phyloP scores from a whole-genome alignment of 2,888 invertebrate species.

The Blera fallax region DNA sequence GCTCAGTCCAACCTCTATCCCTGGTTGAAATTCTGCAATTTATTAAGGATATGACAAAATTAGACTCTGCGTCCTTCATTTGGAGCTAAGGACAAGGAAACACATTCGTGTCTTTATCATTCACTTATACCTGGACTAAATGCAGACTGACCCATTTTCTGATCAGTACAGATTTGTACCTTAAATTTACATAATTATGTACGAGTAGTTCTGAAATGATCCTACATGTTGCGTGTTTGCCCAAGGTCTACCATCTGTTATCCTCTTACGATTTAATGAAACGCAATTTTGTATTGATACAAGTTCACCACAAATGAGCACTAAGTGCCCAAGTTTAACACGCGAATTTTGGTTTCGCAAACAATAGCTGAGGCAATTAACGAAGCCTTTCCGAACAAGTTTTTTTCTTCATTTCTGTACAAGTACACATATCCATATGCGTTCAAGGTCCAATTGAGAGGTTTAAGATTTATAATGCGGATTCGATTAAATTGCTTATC shows the following conservation, averaged over 20 bases:
- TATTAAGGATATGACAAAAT: too few relatives aligned
- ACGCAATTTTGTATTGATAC: neutral
- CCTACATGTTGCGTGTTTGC: neutral
- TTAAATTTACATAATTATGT: constrained; percentile 6
- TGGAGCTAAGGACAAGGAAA: too few relatives aligned
- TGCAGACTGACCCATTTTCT: neutral
- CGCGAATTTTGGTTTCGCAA: constrained; percentile 46
- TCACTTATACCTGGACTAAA: too few relatives aligned
- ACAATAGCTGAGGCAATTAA: constrained; percentile 7
- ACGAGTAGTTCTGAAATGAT: neutral
- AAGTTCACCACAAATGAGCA: constrained; percentile 63
- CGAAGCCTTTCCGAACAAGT: neutral
- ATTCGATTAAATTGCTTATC: constrained; percentile 27
- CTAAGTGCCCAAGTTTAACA: constrained; percentile 53
- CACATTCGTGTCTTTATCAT: too few relatives aligned
- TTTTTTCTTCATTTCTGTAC: neutral
- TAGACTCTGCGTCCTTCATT: too few relatives aligned
- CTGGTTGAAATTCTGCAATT: too few relatives aligned
- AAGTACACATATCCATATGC: constrained; percentile 50
- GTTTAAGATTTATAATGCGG: constrained; percentile 27
- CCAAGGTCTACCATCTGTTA: constrained; percentile 12
- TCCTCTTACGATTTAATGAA: neutral
- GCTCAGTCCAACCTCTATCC: too few relatives aligned
- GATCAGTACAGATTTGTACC: neutral
- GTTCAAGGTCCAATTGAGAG: constrained; percentile 49